Conservation (phyloP, 1,140 invertebrate species). For the Macrocentrus cingulum region DNA sequence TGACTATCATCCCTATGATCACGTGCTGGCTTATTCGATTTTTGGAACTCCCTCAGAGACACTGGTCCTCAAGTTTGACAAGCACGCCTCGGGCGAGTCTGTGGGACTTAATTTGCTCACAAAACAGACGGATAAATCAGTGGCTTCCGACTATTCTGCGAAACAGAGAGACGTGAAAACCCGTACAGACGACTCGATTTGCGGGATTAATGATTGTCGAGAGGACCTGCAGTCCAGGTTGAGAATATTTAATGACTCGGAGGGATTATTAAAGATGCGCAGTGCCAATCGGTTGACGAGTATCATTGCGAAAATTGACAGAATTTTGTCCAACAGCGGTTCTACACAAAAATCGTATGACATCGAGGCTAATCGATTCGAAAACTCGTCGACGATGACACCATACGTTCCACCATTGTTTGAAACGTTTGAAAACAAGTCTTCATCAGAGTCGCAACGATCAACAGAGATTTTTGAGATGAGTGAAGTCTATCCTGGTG, state of each 20-base stretch:
- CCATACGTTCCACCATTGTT: constrained; percentile 12
- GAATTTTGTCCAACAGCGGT: constrained; percentile 44
- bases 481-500: background rate
- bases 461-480: constrained; percentile 20
- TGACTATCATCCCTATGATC: constrained; percentile 67
- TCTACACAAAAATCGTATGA: constrained; percentile 42
- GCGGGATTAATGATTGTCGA: constrained; percentile 21
- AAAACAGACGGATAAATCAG: too few species aligned
- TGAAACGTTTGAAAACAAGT: constrained; percentile 16
- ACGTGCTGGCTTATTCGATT: constrained; percentile 60
- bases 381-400: background rate
- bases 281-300: constrained; percentile 44
- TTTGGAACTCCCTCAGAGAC: constrained; percentile 43
- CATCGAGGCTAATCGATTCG: constrained; percentile 33
- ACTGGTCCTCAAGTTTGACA: constrained; percentile 42
- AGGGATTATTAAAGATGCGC: constrained; percentile 38
- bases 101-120: constrained; percentile 38
- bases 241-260: constrained; percentile 36
- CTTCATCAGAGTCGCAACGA: background rate
- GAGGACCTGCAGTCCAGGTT: constrained; percentile 34
- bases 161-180: too few species aligned
- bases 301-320: constrained; percentile 55
- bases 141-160: too few species aligned
- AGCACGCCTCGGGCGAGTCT: constrained; percentile 32
- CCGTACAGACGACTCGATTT: too few species aligned